Conservation (phyloP, 2,888 invertebrate species). For the Rotaria magnacalcarata region DNA sequence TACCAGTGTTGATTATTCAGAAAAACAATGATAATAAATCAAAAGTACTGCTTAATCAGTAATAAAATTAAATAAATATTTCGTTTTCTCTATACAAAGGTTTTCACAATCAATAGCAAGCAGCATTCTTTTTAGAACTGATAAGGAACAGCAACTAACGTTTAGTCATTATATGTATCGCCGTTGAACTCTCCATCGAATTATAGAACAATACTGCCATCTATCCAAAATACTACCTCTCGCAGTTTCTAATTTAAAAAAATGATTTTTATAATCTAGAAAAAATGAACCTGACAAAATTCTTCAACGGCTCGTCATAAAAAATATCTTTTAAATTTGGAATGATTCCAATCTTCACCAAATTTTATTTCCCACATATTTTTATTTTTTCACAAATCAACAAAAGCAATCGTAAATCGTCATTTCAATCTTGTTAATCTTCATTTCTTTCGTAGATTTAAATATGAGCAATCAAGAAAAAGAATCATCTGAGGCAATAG, state of each 20-base stretch:
- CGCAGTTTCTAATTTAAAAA: not conserved
- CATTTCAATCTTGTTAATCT: not conserved
- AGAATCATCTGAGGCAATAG: not conserved
- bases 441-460: not conserved
- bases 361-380: not conserved
- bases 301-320: not conserved
- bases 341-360: not conserved
- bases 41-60: too few relatives aligned
- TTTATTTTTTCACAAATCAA: not conserved
- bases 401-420: not conserved
- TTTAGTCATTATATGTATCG: too few relatives aligned
- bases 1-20: too few relatives aligned
- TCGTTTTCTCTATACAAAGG: too few relatives aligned
- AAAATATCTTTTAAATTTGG: not conserved
- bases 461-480: conserved; percentile 1
- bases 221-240: not conserved
- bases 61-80: too few relatives aligned
- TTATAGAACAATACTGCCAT: not conserved
- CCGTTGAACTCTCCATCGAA: not conserved
- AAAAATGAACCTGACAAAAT: not conserved
- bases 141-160: too few relatives aligned
- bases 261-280: not conserved
- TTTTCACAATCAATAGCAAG: too few relatives aligned
- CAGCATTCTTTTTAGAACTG: too few relatives aligned
- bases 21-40: too few relatives aligned